Conservation (phyloP, 2,797 vertebrate species). For the Pogoniulus pusillus region DNA sequence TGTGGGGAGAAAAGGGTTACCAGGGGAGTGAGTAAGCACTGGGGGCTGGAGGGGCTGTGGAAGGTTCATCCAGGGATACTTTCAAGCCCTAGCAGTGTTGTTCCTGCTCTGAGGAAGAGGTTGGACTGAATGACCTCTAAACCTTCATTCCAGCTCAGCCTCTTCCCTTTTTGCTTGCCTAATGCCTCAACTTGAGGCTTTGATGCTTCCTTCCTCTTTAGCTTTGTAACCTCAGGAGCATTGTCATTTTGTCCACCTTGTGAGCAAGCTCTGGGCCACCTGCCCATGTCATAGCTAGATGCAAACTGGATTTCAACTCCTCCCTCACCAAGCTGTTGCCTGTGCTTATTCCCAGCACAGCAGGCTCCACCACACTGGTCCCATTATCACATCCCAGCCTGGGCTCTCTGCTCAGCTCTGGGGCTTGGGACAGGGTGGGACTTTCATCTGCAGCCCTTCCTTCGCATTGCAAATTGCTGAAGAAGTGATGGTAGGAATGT, state of each 20-base stretch:
- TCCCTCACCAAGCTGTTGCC: neutral
- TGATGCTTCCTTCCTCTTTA: neutral
- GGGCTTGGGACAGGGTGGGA: neutral
- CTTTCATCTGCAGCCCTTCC: neutral
- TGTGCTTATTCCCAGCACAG: accelerated
- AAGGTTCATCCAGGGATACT: neutral
- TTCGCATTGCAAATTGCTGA: too few species aligned
- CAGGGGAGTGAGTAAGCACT: neutral
- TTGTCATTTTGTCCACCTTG: neutral
- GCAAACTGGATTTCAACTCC: neutral
- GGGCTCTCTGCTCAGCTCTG: neutral
- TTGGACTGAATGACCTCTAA: too few species aligned
- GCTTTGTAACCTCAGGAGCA: neutral
- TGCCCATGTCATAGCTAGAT: neutral
- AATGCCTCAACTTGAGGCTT: neutral
- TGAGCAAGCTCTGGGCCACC: neutral
- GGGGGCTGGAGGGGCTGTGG: neutral
- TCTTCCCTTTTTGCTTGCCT: neutral
- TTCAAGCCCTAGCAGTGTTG: neutral
- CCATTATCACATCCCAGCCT: neutral
- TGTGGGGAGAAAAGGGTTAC: neutral
- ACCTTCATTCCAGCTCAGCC: too few species aligned
- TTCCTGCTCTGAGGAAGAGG: neutral
- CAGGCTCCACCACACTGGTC: too few species aligned
- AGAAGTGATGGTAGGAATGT: too few species aligned